These are phyloP conservation scores for Larimichthys crocea DNA, from an alignment of 2,113 vertebrate species.

Conservation along the genomic window DNA sequence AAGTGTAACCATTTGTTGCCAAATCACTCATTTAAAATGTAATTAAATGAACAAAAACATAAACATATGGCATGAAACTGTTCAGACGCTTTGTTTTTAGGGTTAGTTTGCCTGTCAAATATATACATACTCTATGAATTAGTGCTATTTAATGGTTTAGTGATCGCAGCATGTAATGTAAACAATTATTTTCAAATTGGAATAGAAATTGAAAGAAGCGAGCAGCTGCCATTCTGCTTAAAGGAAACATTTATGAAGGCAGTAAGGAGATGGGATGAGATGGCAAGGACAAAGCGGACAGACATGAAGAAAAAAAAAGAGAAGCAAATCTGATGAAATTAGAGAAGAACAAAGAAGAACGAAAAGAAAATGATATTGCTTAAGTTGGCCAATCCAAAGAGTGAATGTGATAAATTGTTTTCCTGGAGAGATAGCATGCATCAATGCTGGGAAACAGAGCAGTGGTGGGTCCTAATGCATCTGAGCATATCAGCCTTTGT, in stretches of 20 bases:
- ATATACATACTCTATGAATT: neutral
- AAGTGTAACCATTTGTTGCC: neutral
- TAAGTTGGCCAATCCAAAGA: neutral
- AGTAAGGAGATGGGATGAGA: too few relatives aligned
- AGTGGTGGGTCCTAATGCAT: neutral
- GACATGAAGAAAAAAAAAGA: neutral
- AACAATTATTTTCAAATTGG: conserved; percentile 5
- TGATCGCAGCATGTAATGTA: neutral
- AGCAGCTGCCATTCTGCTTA: neutral
- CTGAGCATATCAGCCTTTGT: neutral
- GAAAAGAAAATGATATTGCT: neutral
- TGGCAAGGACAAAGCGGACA: neutral
- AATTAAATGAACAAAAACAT: neutral
- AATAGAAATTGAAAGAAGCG: neutral
- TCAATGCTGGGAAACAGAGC: neutral
- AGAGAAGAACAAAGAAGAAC: neutral
- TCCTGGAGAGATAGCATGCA: neutral
- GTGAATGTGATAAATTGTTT: neutral
- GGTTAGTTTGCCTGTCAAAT: neutral
- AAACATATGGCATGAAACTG: neutral
- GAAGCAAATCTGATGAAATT: neutral
- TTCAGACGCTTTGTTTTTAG: neutral
- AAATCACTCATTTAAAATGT: neutral
- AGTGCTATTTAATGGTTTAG: neutral
- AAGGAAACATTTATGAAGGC: neutral